These are phyloP conservation scores for Microplitis deprimator DNA, from an alignment of 2,888 invertebrate genomes.

Conservation along the genomic window DNA sequence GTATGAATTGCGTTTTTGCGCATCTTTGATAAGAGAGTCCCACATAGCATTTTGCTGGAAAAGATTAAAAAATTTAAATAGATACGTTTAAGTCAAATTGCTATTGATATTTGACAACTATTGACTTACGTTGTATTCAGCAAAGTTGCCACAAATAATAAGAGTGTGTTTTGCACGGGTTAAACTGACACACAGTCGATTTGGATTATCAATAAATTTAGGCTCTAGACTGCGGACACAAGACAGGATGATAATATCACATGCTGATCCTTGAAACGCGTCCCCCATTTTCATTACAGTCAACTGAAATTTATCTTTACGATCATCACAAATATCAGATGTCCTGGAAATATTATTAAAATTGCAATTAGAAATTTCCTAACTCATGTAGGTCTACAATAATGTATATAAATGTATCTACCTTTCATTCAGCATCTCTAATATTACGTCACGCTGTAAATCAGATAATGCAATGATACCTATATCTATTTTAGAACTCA, in stretches of 20 bases:
- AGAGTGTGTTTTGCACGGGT: conserved; percentile 85
- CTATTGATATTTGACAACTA: no score
- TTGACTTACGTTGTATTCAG: conserved; percentile 75
- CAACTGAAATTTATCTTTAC: background rate
- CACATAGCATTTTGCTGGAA: conserved; percentile 61
- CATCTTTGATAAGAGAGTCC: conserved; percentile 59
- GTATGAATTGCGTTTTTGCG: conserved; percentile 52
- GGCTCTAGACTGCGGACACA: conserved; percentile 83
- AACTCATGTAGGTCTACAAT: background rate
- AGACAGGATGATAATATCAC: conserved; percentile 87
- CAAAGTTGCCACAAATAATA: conserved; percentile 81
- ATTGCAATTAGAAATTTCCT: background rate
- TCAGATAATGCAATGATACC: conserved; percentile 82
- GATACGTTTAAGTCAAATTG: no score
- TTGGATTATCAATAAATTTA: conserved; percentile 83
- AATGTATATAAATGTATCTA: background rate
- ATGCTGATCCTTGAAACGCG: conserved; percentile 90
- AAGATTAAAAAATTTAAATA: background rate
- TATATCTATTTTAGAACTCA: conserved; percentile 64
- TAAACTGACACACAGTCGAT: conserved; percentile 88
- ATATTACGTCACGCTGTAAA: conserved; percentile 72
- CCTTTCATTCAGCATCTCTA: conserved; percentile 62
- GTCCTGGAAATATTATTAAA: background rate
- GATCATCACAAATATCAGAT: background rate
- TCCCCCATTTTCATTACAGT: conserved; percentile 81